Evolutionary conservation across 2,888 invertebrate genomes (phyloP).

Genomic region (Sinelater perroti): DNA sequence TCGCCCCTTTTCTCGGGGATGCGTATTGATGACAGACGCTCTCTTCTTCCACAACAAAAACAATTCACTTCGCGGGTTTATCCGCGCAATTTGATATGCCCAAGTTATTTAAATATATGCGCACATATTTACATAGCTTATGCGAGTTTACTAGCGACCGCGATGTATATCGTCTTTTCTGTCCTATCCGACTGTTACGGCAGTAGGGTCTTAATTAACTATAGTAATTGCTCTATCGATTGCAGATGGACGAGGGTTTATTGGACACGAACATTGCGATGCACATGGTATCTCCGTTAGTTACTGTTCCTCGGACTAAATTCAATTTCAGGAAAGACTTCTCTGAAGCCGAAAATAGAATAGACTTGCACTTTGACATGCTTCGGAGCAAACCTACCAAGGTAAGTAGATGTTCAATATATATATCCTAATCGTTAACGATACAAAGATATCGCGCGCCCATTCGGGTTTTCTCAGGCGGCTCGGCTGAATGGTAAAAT

Average conservation of each 20-base stretch:
- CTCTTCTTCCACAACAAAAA: conserved; percentile 42
- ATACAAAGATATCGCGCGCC: conserved; percentile 6
- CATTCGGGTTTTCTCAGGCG: conserved; percentile 3
- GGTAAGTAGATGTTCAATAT: conserved; percentile 46
- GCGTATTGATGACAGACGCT: conserved; percentile 27
- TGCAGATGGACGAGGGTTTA: conserved; percentile 70
- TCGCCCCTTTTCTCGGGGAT: conserved; percentile 7
- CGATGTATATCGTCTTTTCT: conserved; percentile 22
- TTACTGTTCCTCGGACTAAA: conserved; percentile 72
- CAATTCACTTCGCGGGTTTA: conserved; percentile 47
- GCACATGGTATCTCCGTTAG: conserved; percentile 69
- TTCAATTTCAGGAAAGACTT: conserved; percentile 75
- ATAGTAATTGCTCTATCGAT: conserved; percentile 38
- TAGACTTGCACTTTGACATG: conserved; percentile 69
- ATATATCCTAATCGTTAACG: conserved; percentile 10
- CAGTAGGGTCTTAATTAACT: conserved; percentile 22
- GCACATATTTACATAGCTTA: conserved; percentile 53
- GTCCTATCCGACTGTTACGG: conserved; percentile 23
- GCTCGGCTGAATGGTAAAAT: conserved; percentile 6
- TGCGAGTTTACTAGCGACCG: conserved; percentile 30
- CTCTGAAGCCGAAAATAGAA: conserved; percentile 68
- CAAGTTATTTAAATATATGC: conserved; percentile 53
- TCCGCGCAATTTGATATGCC: conserved; percentile 47
- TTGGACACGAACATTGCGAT: conserved; percentile 61
- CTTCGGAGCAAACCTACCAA: conserved; percentile 48